Evolutionary conservation across 2,797 vertebrate species (phyloP), one percentile per base, ranked within the genome.

Genomic region (Tolypeutes matacus): DNA sequence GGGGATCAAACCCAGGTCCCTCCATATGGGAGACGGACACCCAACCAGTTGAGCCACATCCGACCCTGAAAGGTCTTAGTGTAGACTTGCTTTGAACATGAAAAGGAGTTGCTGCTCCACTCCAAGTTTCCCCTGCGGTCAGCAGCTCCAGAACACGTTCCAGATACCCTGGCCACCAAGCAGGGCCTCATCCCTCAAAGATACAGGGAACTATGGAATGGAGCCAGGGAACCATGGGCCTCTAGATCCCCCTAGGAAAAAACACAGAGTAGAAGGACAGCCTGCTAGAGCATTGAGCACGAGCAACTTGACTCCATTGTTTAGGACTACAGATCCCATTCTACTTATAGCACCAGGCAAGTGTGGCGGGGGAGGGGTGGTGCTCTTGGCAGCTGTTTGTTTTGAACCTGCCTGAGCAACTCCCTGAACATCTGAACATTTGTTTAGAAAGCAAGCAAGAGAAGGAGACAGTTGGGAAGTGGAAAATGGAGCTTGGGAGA

Each of bases 331-430:
- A 72, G 78, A 83, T 81, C 36, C 81, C 49, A 31, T 58, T 89
- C 93, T 31, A 67, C 85, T 92, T 80, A 86, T n/a, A 95, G 95
- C 92, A 84, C 18, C 53, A 56, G 42, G 39, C 67, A 70, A 94
- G 58, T 60, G 56, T 1, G 0, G 1, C 1, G 5, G 20, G 21
- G 12, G 7, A 27, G 60, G 77, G 20, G 56, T 5, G 21, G 39
- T 8, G 6, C 77, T 77, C n/a, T 46, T 25, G 36, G 76, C 96
- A 96, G 65, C 95, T 96, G 83, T 67, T 67, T n/a, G 53, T 82
- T 91, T 93, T 64, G 75, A 86, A 85, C 78, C 75, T 91, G 82
- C 64, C 90, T 7, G 5, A 86, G 76, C 90, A 92, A 80, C 39
- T 95, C 88, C 65, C 7, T 13, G 39, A 53, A 92, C 86, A 94